phyloP scores from a whole-genome alignment of 2,797 vertebrate species.

The Pseudotriccus pelzelni region DNA sequence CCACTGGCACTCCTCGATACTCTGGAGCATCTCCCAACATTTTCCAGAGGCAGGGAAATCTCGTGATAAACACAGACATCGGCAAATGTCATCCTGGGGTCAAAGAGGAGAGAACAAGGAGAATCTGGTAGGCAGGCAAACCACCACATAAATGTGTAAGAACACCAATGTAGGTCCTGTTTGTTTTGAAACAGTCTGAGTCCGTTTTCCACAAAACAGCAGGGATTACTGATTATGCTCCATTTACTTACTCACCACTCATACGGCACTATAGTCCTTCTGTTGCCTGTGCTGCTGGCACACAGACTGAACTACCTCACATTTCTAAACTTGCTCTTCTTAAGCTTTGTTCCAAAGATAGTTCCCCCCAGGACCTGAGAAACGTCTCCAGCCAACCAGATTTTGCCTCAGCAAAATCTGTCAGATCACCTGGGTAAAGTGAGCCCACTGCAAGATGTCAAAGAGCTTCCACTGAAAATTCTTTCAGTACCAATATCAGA shows the following conservation, averaged over 20 bases:
- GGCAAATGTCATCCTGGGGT: rapidly evolving
- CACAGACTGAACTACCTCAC: not conserved
- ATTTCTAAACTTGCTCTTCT: not conserved
- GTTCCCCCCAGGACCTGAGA: not conserved
- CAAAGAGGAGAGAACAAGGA: not conserved
- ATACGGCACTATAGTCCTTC: rapidly evolving
- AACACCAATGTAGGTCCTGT: not conserved
- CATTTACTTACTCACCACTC: not conserved
- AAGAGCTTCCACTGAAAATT: not conserved
- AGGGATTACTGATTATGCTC: not conserved
- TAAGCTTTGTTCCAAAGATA: not conserved
- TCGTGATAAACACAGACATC: rapidly evolving
- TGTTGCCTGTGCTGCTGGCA: not conserved
- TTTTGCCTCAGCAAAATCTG: not conserved
- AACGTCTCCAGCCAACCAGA: not conserved
- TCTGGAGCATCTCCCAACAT: rapidly evolving
- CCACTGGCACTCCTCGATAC: not conserved
- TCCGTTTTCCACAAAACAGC: not conserved
- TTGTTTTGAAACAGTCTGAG: not conserved
- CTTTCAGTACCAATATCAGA: not conserved
- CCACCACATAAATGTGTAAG: not conserved
- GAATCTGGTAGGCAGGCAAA: not conserved
- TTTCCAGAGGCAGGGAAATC: not conserved
- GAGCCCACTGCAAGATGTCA: not conserved
- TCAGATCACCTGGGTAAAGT: not conserved